Base-by-base conservation (phyloP, 2,888 invertebrate species). In the Drosophila buzzatii region DNA sequence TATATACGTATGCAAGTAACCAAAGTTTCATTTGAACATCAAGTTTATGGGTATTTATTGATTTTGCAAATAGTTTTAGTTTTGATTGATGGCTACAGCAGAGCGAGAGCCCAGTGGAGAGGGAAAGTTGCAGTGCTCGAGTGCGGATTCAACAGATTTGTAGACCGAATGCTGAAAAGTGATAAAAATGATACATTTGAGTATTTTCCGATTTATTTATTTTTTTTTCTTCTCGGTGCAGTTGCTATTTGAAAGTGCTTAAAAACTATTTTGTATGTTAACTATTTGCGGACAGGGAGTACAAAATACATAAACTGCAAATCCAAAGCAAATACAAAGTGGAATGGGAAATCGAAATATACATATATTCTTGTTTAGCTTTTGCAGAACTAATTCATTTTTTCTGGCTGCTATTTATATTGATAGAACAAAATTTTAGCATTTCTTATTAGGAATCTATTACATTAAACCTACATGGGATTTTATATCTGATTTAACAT, bases 41-140 rank as follows among this genome's bases (percentile, higher is more conserved):
- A 71, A 87, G 76, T 89, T 85, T 85, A 76, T 82, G 88, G 88
- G 76, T 77, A 90, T 87, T 89, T 85, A 85, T 85, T 88, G 90
- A 89, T 85, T 89, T 90, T 70, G 68, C 62, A 85, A 79, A 85
- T 89, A 88, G 73, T 74, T 81, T 70, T 52, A 33, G 67, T 62
- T 71, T 72, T 87, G 90, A 85, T 88, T 89, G 90, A 85, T 89
- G 68, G 77, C 65, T 66, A 27, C 74, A 67, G 63, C 68, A 53
- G 44, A 27, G 41, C 4, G 23, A 6, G 39, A 49, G 33, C 51
- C 23, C 55, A 6, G 7, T 7, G 27, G 12, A 31, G 55, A 47
- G 49, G 51, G 35, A 37, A 57, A 23, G 44, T 7, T 27, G 27
- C 37, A 27, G 31, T 33, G 49, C 44, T 56, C n/a, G n/a, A 6